Percentiles rank a stretch among this genome's conserved stretches.
Conservation (phyloP, 2,797 vertebrate genomes). For the Aphelocoma californica region DNA sequence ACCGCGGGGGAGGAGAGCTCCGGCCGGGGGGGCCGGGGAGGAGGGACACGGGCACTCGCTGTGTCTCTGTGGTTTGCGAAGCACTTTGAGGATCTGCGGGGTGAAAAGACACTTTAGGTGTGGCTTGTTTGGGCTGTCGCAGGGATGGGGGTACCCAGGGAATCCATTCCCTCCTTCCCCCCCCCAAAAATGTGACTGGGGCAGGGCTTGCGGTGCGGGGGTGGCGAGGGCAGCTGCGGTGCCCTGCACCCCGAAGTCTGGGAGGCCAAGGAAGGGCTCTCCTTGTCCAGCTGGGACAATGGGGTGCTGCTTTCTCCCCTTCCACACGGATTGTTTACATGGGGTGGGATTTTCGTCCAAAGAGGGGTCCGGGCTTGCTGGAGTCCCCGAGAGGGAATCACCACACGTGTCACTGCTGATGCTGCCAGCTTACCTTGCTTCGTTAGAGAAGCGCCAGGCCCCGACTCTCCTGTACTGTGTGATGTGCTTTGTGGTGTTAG, state of each 20-base stretch:
- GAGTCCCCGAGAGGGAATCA: not conserved
- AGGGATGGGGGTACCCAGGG: not conserved
- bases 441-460: not conserved
- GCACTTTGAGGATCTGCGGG: not conserved
- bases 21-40: not conserved
- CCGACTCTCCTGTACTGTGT: not conserved
- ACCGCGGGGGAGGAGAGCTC: not conserved
- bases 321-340: not conserved
- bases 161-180: not conserved
- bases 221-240: not conserved
- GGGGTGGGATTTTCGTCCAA: not conserved
- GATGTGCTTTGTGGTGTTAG: not conserved
- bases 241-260: not conserved
- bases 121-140: not conserved
- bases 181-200: accelerated
- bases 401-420: not conserved
- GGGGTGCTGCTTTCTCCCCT: not conserved
- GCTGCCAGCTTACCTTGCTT: not conserved
- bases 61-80: not conserved
- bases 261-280: not conserved
- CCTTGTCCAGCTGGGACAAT: accelerated
- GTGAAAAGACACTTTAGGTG: not conserved
- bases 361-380: not conserved
- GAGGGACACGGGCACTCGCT: not conserved
- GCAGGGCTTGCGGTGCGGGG: not conserved